These are phyloP conservation scores for Drosophila eohydei DNA, from an alignment of 2,888 invertebrate genomes.

Conservation along the genomic window DNA sequence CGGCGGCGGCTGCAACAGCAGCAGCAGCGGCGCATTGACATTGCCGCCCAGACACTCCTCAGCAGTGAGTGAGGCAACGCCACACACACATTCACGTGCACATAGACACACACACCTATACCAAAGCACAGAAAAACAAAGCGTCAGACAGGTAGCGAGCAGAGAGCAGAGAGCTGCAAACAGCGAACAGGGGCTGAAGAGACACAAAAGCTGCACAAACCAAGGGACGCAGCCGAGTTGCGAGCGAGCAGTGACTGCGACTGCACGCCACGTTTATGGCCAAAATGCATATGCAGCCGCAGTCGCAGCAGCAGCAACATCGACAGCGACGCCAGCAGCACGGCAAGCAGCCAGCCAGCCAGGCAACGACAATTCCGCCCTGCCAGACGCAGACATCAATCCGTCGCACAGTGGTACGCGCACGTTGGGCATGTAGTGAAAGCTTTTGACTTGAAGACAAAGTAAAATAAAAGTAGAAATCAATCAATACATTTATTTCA, in stretches of 20 bases:
- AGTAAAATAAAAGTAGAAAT: no score
- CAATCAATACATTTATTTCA: no score
- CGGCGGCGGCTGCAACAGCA: conserved; percentile 4
- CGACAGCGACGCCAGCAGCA: conserved; percentile 39
- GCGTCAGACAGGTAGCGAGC: conserved; percentile 70
- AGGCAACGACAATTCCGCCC: conserved; percentile 54
- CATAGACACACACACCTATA: conserved; percentile 35
- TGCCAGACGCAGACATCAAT: conserved; percentile 64
- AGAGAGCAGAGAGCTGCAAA: conserved; percentile 23
- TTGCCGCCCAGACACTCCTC: conserved; percentile 72
- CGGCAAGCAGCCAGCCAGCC: conserved; percentile 33
- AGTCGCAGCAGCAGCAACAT: conserved; percentile 18
- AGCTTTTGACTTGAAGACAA: not conserved
- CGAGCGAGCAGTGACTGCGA: conserved; percentile 37
- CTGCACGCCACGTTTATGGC: conserved; percentile 63
- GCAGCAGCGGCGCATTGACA: conserved; percentile 70
- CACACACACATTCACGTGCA: conserved; percentile 12
- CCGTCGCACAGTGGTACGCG: conserved; percentile 53
- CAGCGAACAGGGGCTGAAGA: conserved; percentile 28
- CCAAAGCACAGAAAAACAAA: conserved; percentile 55
- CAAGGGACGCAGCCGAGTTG: conserved; percentile 22
- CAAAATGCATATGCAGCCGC: conserved; percentile 66
- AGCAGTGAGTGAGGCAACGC: conserved; percentile 27
- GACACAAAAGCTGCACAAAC: conserved; percentile 41
- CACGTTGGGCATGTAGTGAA: not conserved